These are phyloP conservation scores for Parauchenoglanis punctatus DNA, from an alignment of 2,797 vertebrate species.

Conservation along the genomic window DNA sequence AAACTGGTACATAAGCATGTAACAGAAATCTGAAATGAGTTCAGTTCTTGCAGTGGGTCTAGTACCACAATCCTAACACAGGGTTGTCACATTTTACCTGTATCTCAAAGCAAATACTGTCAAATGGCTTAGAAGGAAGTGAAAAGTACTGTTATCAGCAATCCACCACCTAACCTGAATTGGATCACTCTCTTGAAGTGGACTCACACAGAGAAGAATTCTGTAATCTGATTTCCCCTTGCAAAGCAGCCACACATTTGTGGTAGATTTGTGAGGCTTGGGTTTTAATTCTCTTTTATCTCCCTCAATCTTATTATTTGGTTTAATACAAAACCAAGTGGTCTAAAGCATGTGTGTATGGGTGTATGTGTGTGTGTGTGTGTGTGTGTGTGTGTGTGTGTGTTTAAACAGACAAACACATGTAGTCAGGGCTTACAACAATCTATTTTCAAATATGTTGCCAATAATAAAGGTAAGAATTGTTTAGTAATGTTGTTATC, in stretches of 20 bases:
- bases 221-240: conserved; percentile 42
- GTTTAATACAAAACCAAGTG: conserved; percentile 69
- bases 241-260: conserved; percentile 54
- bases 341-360: conserved; percentile 53
- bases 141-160: conserved; percentile 41
- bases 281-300: conserved; percentile 71
- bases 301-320: conserved; percentile 75
- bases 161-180: conserved; percentile 34
- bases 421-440: conserved; percentile 68
- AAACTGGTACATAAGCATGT: background rate
- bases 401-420: conserved; percentile 72
- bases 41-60: background rate
- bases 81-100: conserved; percentile 52
- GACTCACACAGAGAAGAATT: conserved; percentile 49
- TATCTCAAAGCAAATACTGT: conserved; percentile 36
- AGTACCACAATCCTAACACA: background rate
- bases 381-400: conserved; percentile 36
- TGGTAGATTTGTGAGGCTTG: conserved; percentile 61
- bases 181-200: conserved; percentile 43
- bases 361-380: background rate
- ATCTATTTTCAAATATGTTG: conserved; percentile 67
- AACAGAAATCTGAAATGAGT: background rate
- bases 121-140: conserved; percentile 30
- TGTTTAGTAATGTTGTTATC: conserved; percentile 71
- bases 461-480: conserved; percentile 62